Percentiles rank a stretch among this genome's conserved stretches.
phyloP scores from a whole-genome alignment of 1,140 invertebrate genomes.

The Ips nitidus region DNA sequence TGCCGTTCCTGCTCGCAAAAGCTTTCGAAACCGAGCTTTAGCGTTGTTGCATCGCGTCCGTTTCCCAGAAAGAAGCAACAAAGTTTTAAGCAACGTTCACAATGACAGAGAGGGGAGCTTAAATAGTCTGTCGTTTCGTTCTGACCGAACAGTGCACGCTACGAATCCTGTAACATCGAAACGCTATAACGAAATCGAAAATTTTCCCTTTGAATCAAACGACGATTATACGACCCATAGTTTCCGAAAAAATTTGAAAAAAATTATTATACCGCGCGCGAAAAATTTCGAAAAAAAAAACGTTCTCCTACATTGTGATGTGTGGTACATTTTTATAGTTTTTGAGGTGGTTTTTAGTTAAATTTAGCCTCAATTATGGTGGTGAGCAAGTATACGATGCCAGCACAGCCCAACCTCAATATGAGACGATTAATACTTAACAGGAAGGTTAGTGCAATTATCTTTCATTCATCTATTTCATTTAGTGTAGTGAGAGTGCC shows the following conservation, averaged over 20 bases:
- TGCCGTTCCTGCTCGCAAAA: slow-evolving; percentile 4
- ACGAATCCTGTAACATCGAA: slow-evolving; percentile 1
- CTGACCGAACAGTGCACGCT: slow-evolving; percentile 30
- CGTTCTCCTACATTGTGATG: slow-evolving; percentile 19
- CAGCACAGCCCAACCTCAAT: slow-evolving; percentile 43
- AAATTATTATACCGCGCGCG: not conserved
- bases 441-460: slow-evolving; percentile 35
- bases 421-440: slow-evolving; percentile 43
- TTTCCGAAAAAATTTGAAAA: not conserved
- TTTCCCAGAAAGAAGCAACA: slow-evolving; percentile 31
- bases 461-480: too few relatives aligned
- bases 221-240: not conserved
- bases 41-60: slow-evolving; percentile 19
- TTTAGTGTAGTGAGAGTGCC: too few relatives aligned
- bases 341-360: slow-evolving; percentile 10
- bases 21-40: not conserved
- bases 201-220: slow-evolving; percentile 2
- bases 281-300: too few relatives aligned
- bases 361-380: slow-evolving; percentile 40
- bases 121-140: slow-evolving; percentile 28
- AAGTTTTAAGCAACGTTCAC: slow-evolving; percentile 21
- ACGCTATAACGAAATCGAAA: too few relatives aligned
- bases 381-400: slow-evolving; percentile 43
- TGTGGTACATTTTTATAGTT: slow-evolving; percentile 12
- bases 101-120: slow-evolving; percentile 36